Percentiles rank a stretch among this genome's conserved stretches.
phyloP scores from a whole-genome alignment of 2,113 vertebrate species.

The Anolis sagrei region DNA sequence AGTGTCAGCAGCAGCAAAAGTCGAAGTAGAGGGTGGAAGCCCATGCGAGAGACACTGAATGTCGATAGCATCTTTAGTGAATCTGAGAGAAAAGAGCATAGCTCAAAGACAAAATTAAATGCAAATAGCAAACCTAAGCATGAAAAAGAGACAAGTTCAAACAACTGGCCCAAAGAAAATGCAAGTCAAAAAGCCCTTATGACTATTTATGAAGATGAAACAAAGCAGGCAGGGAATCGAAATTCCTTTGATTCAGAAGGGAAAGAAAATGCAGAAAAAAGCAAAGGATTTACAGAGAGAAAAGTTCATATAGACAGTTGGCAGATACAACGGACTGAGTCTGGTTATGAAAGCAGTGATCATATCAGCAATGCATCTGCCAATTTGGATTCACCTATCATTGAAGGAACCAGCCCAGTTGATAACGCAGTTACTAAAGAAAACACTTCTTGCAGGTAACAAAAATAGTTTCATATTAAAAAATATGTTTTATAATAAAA shows the following conservation, averaged over 20 bases:
- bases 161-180: constrained; percentile 78
- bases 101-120: constrained; percentile 77
- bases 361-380: constrained; percentile 89
- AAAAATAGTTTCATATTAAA: background rate
- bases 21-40: constrained; percentile 85
- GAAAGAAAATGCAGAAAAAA: constrained; percentile 78
- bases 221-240: constrained; percentile 82
- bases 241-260: constrained; percentile 86
- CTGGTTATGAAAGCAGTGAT: constrained; percentile 94
- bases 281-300: constrained; percentile 72
- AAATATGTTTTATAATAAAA: background rate
- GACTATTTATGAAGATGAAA: constrained; percentile 97
- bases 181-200: constrained; percentile 86
- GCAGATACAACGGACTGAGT: constrained; percentile 93
- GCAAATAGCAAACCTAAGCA: constrained; percentile 69
- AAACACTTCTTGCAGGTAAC: constrained; percentile 79
- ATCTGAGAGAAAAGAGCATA: constrained; percentile 82
- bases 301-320: constrained; percentile 81
- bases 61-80: constrained; percentile 93
- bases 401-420: constrained; percentile 74
- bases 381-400: constrained; percentile 84
- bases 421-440: constrained; percentile 79
- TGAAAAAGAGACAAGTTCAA: constrained; percentile 73
- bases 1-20: constrained; percentile 59
- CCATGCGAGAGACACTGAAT: constrained; percentile 89